These are phyloP conservation scores for Fopius arisanus DNA, from an alignment of 1,140 invertebrate genomes.

Conservation along the genomic window DNA sequence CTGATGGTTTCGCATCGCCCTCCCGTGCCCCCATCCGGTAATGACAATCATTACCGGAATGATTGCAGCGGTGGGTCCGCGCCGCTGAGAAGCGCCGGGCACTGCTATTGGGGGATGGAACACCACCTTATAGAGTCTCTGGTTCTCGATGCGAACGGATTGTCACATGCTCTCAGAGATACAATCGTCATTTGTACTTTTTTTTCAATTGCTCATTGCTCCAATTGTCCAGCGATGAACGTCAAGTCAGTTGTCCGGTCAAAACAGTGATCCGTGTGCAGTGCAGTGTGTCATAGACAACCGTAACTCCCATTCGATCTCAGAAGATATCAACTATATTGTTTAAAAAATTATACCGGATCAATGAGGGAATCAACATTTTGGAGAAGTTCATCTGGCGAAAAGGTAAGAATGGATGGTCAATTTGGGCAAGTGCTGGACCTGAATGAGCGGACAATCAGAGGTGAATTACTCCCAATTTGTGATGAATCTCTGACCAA, in stretches of 20 bases:
- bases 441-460: not conserved
- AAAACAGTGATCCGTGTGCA: not conserved
- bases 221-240: too few species aligned
- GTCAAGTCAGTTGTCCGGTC: not conserved
- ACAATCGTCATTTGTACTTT: not conserved
- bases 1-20: conserved; percentile 34
- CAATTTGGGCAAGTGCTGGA: too few species aligned
- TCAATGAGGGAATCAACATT: too few species aligned
- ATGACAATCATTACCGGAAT: conserved; percentile 63
- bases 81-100: conserved; percentile 36
- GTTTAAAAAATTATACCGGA: too few species aligned
- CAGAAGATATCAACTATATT: too few species aligned
- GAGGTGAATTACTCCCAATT: not conserved
- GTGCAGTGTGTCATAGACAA: too few species aligned
- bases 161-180: conserved; percentile 48
- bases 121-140: conserved; percentile 56
- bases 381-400: too few species aligned
- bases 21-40: conserved; percentile 53
- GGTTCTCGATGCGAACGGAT: conserved; percentile 57
- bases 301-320: too few species aligned
- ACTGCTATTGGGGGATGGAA: conserved; percentile 57
- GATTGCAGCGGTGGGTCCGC: conserved; percentile 57
- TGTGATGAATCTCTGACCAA: not conserved
- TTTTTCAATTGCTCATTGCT: not conserved
- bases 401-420: too few species aligned